phyloP scores from a whole-genome alignment of 2,113 vertebrate genomes.

The Pelecanus crispus region DNA sequence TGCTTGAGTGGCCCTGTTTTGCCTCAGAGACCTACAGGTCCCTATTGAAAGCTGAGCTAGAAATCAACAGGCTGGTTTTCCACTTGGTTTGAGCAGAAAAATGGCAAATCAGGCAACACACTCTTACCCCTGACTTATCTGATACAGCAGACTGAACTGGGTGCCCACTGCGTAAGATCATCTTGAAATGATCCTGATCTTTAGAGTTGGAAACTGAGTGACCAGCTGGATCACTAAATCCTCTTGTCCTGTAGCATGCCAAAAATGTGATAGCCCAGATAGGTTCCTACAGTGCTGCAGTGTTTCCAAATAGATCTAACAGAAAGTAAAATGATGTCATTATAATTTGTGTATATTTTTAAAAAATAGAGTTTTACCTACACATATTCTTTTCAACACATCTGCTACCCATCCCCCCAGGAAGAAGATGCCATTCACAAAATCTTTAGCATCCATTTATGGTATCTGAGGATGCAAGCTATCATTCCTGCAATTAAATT shows the following conservation, averaged over 20 bases:
- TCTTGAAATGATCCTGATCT: neutral
- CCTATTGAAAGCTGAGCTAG: neutral
- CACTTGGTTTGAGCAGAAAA: neutral
- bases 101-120: neutral
- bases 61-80: neutral
- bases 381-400: neutral
- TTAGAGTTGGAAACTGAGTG: neutral
- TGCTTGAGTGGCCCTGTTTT: fast-evolving
- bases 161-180: neutral
- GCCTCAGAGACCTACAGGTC: neutral
- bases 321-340: neutral
- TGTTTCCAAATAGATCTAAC: neutral
- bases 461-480: neutral
- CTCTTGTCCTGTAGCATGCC: neutral
- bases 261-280: neutral
- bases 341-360: neutral
- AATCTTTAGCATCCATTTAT: neutral
- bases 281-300: neutral
- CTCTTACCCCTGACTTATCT: neutral
- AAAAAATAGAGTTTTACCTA: neutral
- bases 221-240: neutral
- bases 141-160: neutral
- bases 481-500: neutral
- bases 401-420: neutral
- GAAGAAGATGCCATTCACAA: neutral